A percentile compares a stretch with the other conserved stretches of the same genome.
These are phyloP conservation scores for Megaceryle maxima DNA, from an alignment of 2,113 vertebrate species.

Conservation along the genomic window DNA sequence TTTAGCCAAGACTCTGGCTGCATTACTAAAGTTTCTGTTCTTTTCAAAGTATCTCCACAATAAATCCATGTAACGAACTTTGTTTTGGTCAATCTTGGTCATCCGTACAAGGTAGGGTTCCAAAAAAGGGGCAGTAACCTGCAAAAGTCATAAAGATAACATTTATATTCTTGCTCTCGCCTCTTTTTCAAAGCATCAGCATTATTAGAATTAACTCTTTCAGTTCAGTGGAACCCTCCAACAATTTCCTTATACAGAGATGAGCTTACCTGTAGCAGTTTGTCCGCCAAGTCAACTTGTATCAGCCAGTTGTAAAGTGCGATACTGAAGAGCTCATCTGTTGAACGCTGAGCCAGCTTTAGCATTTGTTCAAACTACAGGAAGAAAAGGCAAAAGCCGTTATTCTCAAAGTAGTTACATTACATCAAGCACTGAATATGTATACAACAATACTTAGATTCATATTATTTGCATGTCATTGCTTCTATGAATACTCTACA, in stretches of 20 bases:
- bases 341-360: constrained; percentile 89
- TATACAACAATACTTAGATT: not conserved
- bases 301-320: constrained; percentile 98
- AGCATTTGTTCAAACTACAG: constrained; percentile 95
- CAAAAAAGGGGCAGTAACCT: constrained; percentile 94
- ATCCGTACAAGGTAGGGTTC: constrained; percentile 94
- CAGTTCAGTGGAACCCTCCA: not conserved
- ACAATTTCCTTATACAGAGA: not conserved
- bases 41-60: constrained; percentile 97
- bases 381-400: not conserved
- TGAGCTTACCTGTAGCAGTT: constrained; percentile 88
- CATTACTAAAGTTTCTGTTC: constrained; percentile 91
- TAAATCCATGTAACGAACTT: constrained; percentile 96
- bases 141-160: not conserved
- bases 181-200: not conserved
- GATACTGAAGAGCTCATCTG: constrained; percentile 96
- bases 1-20: constrained; percentile 90
- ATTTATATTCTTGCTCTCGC: not conserved
- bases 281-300: constrained; percentile 91
- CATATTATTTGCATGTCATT: rapidly evolving
- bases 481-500: not conserved
- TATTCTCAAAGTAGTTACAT: not conserved
- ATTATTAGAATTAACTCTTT: not conserved
- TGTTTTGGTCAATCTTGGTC: constrained; percentile 95
- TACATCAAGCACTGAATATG: not conserved